phyloP scores from a whole-genome alignment of 1,140 invertebrate species.

The Argopecten irradians region DNA sequence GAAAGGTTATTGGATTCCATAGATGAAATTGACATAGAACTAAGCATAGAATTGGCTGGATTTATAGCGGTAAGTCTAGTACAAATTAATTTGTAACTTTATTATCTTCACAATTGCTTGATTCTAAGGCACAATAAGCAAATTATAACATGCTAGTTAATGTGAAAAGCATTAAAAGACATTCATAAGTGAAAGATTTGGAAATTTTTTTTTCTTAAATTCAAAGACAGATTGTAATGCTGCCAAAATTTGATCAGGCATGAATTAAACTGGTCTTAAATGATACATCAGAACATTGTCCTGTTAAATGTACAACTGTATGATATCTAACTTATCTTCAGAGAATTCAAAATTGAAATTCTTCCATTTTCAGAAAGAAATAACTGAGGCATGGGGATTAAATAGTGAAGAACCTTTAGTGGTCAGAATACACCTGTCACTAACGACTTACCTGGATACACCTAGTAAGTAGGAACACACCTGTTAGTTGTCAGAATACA shows the following conservation, averaged over 20 bases:
- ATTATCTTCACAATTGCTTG: background rate
- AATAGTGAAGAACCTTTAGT: conserved; percentile 59
- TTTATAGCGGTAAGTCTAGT: conserved; percentile 56
- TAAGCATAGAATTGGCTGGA: conserved; percentile 53
- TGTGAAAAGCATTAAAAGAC: background rate
- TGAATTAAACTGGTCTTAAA: too few species aligned
- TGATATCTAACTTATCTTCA: background rate
- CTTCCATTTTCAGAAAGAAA: conserved; percentile 38
- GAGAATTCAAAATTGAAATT: background rate
- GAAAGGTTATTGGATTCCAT: conserved; percentile 62
- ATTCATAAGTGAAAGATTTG: background rate
- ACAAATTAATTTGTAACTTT: background rate
- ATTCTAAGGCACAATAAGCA: background rate
- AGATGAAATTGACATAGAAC: conserved; percentile 66
- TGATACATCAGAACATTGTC: background rate
- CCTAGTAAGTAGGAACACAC: conserved; percentile 43
- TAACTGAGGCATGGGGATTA: conserved; percentile 64
- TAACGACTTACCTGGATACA: conserved; percentile 58
- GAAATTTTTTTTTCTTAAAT: too few species aligned
- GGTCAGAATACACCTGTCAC: conserved; percentile 60
- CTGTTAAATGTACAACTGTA: too few species aligned
- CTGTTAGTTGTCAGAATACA: conserved; percentile 55
- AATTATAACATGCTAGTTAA: background rate
- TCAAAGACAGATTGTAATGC: too few species aligned
- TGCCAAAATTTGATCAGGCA: background rate